phyloP scores from a whole-genome alignment of 2,797 vertebrate genomes.

The Megaceryle alcyon region DNA sequence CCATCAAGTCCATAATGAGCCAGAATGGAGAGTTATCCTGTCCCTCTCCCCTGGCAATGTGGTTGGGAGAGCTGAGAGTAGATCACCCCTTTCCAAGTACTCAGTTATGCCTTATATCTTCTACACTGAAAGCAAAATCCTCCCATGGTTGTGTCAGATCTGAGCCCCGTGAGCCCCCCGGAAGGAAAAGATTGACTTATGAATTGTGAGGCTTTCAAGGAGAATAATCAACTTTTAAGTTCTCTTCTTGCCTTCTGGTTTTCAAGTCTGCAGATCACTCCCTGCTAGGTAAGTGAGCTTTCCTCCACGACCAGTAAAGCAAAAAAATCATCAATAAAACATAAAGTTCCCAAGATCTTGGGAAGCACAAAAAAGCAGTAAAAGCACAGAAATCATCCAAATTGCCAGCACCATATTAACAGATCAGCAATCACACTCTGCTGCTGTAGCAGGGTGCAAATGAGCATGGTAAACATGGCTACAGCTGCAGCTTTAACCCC shows the following conservation, averaged over 20 bases:
- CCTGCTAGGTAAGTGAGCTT: background rate
- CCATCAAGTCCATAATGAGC: conserved; percentile 40
- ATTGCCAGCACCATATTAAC: background rate
- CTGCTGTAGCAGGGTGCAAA: background rate
- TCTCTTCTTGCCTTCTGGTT: background rate
- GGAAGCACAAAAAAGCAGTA: background rate
- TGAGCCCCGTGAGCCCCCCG: background rate
- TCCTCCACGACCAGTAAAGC: background rate
- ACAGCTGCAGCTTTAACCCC: background rate
- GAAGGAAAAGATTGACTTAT: background rate
- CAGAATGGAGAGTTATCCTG: conserved; percentile 1
- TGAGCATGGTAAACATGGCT: background rate
- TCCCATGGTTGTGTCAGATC: background rate
- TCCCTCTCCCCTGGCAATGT: background rate
- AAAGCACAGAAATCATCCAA: background rate
- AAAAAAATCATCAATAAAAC: background rate
- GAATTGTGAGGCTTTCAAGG: background rate
- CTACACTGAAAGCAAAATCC: background rate
- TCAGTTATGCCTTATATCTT: background rate
- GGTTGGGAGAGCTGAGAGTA: background rate
- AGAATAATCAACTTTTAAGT: background rate
- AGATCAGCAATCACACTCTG: background rate
- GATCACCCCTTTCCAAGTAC: background rate
- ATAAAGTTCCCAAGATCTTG: background rate
- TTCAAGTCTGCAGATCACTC: background rate